Evolutionary conservation across 2,113 vertebrate species (phyloP).

Genomic region (Carlito syrichta): DNA sequence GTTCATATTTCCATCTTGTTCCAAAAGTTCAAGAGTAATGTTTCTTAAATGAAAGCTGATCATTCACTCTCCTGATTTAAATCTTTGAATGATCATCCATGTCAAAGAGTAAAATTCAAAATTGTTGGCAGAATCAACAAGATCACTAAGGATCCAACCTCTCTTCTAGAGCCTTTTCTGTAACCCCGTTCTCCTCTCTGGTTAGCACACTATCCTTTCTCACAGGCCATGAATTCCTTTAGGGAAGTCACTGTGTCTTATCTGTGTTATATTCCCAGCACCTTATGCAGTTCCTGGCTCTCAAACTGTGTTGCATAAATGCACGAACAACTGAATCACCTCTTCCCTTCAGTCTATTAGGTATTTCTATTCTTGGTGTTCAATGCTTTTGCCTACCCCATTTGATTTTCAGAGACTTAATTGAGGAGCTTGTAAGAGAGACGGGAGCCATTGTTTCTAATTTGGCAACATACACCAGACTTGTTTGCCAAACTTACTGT

Average conservation of each 20-base stretch:
- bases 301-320: neutral
- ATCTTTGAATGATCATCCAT: neutral
- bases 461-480: slow-evolving; percentile 14
- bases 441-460: neutral
- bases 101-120: neutral
- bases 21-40: neutral
- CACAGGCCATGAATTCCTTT: neutral
- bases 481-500: slow-evolving; percentile 26
- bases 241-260: neutral
- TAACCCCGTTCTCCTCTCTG: neutral
- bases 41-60: slow-evolving; percentile 11
- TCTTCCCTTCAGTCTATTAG: neutral
- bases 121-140: neutral
- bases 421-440: neutral
- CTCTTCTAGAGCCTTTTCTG: neutral
- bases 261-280: neutral
- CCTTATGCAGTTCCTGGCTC: neutral
- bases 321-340: neutral
- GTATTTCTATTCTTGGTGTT: neutral
- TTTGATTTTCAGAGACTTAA: neutral
- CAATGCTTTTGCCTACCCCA: neutral
- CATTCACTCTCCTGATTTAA: neutral
- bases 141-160: neutral
- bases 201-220: neutral
- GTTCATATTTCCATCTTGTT: neutral